Evolutionary conservation across 2,888 invertebrate genomes (phyloP).

Genomic region (Abrostola tripartita): DNA sequence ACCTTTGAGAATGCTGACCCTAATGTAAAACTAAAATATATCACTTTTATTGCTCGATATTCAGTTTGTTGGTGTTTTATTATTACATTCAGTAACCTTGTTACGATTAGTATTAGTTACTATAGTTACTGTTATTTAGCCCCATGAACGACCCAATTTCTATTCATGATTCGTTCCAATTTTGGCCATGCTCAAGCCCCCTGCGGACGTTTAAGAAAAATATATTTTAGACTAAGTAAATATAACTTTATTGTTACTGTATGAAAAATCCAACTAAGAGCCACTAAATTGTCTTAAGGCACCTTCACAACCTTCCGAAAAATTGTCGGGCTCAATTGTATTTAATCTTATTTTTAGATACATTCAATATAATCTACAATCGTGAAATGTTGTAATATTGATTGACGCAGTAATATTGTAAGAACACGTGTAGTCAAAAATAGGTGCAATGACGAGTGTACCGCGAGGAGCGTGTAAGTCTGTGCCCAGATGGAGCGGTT

Average conservation of each 20-base stretch:
- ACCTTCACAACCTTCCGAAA: no score
- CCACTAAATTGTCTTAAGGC: no score
- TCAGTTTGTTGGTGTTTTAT: not conserved
- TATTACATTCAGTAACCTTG: not conserved
- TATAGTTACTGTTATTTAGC: no score
- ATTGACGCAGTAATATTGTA: not conserved
- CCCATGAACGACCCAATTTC: no score
- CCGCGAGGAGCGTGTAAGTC: not conserved
- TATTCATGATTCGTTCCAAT: no score
- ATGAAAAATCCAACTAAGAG: no score
- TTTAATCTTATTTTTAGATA: no score
- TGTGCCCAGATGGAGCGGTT: not conserved
- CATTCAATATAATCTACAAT: not conserved
- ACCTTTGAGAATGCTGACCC: slow-evolving; percentile 46
- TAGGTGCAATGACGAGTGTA: not conserved
- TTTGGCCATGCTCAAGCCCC: no score
- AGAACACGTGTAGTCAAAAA: slow-evolving; percentile 3
- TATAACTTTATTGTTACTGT: no score
- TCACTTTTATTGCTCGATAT: not conserved
- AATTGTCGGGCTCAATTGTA: not conserved
- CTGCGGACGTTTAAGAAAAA: no score
- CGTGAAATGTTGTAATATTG: not conserved
- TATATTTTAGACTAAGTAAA: no score
- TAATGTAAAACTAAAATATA: slow-evolving; percentile 34
- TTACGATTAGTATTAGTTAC: not conserved